Base-by-base conservation (phyloP, 2,113 vertebrate species). In the Oryzias curvinotus region DNA sequence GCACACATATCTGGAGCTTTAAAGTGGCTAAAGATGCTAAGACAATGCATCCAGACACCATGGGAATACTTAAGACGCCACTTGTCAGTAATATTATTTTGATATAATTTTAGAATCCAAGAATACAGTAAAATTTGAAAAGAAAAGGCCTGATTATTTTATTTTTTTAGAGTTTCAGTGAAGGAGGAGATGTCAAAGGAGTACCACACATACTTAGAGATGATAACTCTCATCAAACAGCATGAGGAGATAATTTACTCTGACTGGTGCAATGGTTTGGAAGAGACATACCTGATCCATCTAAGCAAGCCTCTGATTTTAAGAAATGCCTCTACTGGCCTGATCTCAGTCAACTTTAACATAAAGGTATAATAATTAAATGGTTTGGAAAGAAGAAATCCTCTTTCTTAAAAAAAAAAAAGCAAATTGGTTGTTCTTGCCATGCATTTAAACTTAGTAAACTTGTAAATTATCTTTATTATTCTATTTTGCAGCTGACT, bases 261-360 rank as follows among this genome's bases (percentile, higher is more conserved):
- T 25, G 82, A 91, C 51, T 96, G 90, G 92, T 89, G 92, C 76
- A 71, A 74, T 59, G 70, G 84, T 6, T 82, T 94, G 62, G 86
- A 92, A 65, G 72, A 89, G 62, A 75, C 85, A 36, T 95, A 90
- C 75, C 81, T 87, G 52, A 90, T 94, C 65, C 94, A 92, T 85
- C 86, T 95, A 78, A 90, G 92, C 57, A 91, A 91, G 73, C 83
- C 88, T 4, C 85, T 96, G 47, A 72, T 94, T 72, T 91, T 78
- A 51, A 62, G 58, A 77, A 87, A 88, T 69, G 19, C 45, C 14
- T n/a, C 81, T 64, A 87, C 91, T 65, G 80, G 77, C 45, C 82
- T 95, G 50, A 85, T 94, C 30, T 91, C 72, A 52, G 90, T 96
- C 65, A 96, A 94, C 82, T 94, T 96, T 80, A 89, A 91, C 75